Percentiles rank a stretch among this genome's conserved stretches.
phyloP scores from a whole-genome alignment of 2,888 invertebrate species.

The Eucriotettix oculatus region DNA sequence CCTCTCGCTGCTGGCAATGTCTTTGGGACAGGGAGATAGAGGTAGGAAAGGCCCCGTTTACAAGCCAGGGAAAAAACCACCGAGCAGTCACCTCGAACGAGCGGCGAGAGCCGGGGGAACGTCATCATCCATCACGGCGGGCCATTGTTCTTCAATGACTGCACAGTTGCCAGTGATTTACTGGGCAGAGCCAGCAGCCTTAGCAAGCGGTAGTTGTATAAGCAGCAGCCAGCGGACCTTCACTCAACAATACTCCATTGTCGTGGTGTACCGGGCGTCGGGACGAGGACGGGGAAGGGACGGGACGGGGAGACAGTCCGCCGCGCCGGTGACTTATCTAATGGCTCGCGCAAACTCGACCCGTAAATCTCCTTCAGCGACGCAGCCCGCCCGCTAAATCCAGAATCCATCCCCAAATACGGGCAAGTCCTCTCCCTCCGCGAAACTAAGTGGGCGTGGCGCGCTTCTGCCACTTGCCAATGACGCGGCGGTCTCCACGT shows the following conservation, averaged over 20 bases:
- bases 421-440: neutral
- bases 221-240: neutral
- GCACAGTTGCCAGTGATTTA: slow-evolving; percentile 12
- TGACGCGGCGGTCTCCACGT: neutral
- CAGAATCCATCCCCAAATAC: slow-evolving; percentile 5
- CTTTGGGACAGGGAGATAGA: slow-evolving; percentile 5
- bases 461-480: neutral
- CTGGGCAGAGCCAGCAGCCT: slow-evolving; percentile 3
- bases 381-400: neutral
- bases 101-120: neutral
- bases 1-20: slow-evolving; percentile 9
- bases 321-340: slow-evolving; percentile 1
- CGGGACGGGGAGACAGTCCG: neutral
- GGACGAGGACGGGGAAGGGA: neutral
- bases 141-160: slow-evolving; percentile 13
- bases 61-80: neutral
- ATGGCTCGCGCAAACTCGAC: slow-evolving; percentile 3
- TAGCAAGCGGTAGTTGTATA: neutral
- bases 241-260: slow-evolving; percentile 1
- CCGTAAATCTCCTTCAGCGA: slow-evolving; percentile 3
- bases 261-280: neutral
- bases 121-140: slow-evolving; percentile 11
- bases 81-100: slow-evolving; percentile 1
- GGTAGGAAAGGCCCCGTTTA: neutral
- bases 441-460: neutral